Conservation (phyloP, 1,140 invertebrate genomes). For the Piezodorus guildinii region DNA sequence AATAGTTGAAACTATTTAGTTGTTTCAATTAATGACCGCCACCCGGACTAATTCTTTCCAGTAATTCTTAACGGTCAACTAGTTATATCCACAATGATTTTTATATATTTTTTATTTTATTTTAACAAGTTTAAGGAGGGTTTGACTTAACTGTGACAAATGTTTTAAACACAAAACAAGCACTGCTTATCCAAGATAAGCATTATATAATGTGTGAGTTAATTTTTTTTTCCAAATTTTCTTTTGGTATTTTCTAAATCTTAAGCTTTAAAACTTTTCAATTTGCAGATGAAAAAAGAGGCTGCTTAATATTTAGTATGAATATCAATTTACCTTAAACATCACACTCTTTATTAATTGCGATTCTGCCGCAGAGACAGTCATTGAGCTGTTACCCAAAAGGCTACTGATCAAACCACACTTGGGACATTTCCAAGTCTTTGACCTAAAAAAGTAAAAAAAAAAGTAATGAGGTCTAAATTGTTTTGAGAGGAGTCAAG, state of each 20-base stretch:
- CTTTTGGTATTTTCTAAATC: background rate
- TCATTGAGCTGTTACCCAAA: conserved; percentile 33
- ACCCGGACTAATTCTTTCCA: too few species aligned
- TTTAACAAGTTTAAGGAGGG: too few species aligned
- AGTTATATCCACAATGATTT: too few species aligned
- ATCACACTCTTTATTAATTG: conserved; percentile 38
- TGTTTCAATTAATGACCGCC: too few species aligned
- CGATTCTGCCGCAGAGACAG: conserved; percentile 37
- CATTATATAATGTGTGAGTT: background rate
- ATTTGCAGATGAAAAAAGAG: background rate
- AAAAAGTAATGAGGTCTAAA: too few species aligned
- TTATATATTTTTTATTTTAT: too few species aligned
- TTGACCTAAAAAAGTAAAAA: conserved; percentile 34
- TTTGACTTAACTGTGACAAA: too few species aligned
- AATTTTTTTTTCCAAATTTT: background rate
- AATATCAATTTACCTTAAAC: conserved; percentile 32
- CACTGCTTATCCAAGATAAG: background rate
- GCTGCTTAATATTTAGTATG: background rate
- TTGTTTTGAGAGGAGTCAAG: too few species aligned
- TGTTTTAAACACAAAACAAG: background rate
- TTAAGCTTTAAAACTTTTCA: background rate
- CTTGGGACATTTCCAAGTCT: conserved; percentile 42
- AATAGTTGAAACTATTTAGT: too few species aligned
- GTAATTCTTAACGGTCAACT: too few species aligned
- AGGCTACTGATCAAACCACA: conserved; percentile 45